These are phyloP conservation scores for Drosophila rubida DNA, from an alignment of 2,888 invertebrate genomes.

Conservation along the genomic window DNA sequence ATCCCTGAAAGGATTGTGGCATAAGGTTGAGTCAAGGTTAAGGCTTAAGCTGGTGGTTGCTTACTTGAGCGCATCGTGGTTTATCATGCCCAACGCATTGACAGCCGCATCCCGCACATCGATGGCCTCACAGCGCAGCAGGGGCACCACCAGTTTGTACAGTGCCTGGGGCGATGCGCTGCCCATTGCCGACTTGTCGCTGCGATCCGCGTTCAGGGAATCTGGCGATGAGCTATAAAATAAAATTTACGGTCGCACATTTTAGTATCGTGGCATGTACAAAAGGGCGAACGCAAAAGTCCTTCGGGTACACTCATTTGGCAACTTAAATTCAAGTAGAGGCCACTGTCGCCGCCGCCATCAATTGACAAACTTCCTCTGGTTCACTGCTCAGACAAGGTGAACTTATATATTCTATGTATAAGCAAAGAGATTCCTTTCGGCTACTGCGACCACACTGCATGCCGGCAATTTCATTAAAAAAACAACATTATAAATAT, in stretches of 20 bases:
- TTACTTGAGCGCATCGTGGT: slow-evolving; percentile 97
- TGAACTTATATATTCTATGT: slow-evolving; percentile 28
- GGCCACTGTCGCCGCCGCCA: not conserved
- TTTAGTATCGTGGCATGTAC: slow-evolving; percentile 49
- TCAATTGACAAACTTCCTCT: slow-evolving; percentile 19
- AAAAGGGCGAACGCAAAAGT: not conserved
- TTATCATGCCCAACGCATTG: slow-evolving; percentile 97
- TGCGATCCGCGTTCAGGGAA: slow-evolving; percentile 93
- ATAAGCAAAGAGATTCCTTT: slow-evolving; percentile 11
- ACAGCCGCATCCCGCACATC: slow-evolving; percentile 98
- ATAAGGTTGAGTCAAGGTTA: slow-evolving; percentile 5
- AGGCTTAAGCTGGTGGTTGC: slow-evolving; percentile 66
- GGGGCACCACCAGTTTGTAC: slow-evolving; percentile 96
- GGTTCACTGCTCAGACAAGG: slow-evolving; percentile 3
- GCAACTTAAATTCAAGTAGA: slow-evolving; percentile 12
- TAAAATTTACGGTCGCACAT: slow-evolving; percentile 58
- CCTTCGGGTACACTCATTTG: slow-evolving; percentile 4
- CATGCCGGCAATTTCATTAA: slow-evolving; percentile 28
- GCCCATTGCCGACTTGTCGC: slow-evolving; percentile 89
- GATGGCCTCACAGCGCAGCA: slow-evolving; percentile 95
- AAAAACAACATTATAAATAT: slow-evolving; percentile 67
- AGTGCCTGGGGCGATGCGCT: slow-evolving; percentile 93
- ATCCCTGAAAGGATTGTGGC: slow-evolving; percentile 87
- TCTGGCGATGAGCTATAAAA: slow-evolving; percentile 94
- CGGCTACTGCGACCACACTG: not conserved